Evolutionary conservation across 2,888 invertebrate genomes (phyloP).

Genomic region (Parnassius apollo): DNA sequence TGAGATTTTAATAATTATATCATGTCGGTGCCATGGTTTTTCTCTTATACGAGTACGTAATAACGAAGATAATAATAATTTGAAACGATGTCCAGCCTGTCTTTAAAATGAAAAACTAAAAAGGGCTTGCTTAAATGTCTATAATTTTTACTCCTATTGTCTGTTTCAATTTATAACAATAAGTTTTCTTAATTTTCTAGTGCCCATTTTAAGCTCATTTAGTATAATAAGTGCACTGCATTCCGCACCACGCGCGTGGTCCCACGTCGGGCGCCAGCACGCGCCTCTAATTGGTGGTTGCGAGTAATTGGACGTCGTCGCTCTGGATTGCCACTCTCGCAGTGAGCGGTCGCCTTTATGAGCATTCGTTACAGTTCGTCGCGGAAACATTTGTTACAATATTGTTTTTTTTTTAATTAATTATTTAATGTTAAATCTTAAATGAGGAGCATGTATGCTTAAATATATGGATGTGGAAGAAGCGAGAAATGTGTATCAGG

Average conservation of each 20-base stretch:
- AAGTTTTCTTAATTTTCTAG: not conserved
- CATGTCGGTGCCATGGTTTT: too few relatives aligned
- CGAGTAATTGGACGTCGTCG: slow-evolving; percentile 46
- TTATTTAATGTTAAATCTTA: not conserved
- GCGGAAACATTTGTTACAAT: slow-evolving; percentile 1
- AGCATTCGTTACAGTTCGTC: slow-evolving; percentile 10
- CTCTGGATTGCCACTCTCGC: slow-evolving; percentile 34
- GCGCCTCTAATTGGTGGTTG: slow-evolving; percentile 50
- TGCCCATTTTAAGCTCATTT: slow-evolving; percentile 24
- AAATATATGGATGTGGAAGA: too few relatives aligned
- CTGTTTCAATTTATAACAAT: slow-evolving; percentile 9
- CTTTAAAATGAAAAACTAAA: too few relatives aligned
- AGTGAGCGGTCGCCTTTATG: slow-evolving; percentile 35
- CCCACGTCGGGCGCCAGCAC: slow-evolving; percentile 46
- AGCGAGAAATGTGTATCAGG: too few relatives aligned
- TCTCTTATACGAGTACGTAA: too few relatives aligned
- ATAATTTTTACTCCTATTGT: too few relatives aligned
- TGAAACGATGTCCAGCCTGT: too few relatives aligned
- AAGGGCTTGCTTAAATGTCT: too few relatives aligned
- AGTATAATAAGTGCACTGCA: slow-evolving; percentile 48
- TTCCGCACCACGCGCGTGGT: slow-evolving; percentile 48
- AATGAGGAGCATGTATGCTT: too few relatives aligned
- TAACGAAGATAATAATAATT: too few relatives aligned
- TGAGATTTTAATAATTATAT: too few relatives aligned
- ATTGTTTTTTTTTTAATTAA: not conserved